phyloP scores from a whole-genome alignment of 2,888 invertebrate genomes.

The Druceiella hillmani region DNA sequence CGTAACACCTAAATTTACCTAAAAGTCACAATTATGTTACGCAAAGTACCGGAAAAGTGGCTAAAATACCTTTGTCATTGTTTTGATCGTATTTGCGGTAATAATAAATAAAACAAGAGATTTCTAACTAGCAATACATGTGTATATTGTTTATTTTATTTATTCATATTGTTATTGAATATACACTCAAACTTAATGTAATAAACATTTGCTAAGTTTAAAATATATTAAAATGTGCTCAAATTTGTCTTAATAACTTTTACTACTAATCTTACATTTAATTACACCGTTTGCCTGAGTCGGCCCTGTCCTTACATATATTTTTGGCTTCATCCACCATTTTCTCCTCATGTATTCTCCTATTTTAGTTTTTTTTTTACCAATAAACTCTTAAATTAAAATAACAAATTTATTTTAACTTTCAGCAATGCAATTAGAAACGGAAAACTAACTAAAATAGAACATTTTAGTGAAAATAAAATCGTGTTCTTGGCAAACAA shows the following conservation, averaged over 20 bases:
- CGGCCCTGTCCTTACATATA: not conserved
- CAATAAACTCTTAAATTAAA: conserved; percentile 20
- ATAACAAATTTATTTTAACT: conserved; percentile 19
- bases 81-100: too few species aligned
- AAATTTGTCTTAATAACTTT: conserved; percentile 3
- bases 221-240: too few species aligned
- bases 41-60: too few species aligned
- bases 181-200: conserved; percentile 1
- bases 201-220: too few species aligned
- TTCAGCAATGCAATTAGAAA: conserved; percentile 18
- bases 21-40: too few species aligned
- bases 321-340: conserved; percentile 13
- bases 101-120: too few species aligned
- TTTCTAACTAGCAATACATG: conserved; percentile 10
- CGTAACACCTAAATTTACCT: too few species aligned
- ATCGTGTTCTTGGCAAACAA: conserved; percentile 20
- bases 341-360: too few species aligned
- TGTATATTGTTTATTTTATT: conserved; percentile 5
- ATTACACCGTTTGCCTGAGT: conserved; percentile 3
- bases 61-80: too few species aligned
- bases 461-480: conserved; percentile 9
- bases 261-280: conserved; percentile 3
- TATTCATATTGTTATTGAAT: conserved; percentile 2
- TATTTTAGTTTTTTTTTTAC: conserved; percentile 16
- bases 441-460: conserved; percentile 17